A percentile compares a stretch with the other conserved stretches of the same genome.
These are phyloP conservation scores for Spatula versicolor DNA, from an alignment of 2,797 vertebrate species.

Conservation along the genomic window DNA sequence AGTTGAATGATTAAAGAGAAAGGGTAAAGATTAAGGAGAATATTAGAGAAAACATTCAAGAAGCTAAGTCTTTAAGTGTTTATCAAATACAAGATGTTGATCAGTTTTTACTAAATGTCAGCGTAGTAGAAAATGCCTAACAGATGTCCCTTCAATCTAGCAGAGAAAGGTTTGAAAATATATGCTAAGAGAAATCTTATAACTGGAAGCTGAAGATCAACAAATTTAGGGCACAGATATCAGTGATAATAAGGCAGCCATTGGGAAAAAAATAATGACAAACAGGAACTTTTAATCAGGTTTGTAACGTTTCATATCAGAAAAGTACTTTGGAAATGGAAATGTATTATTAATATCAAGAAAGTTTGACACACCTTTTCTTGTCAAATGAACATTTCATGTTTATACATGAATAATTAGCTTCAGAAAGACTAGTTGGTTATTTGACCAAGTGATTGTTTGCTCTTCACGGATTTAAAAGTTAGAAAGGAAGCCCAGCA, in stretches of 20 bases:
- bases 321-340: background rate
- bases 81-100: background rate
- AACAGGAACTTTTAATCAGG: background rate
- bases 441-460: background rate
- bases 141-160: background rate
- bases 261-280: background rate
- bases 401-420: background rate
- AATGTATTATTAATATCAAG: background rate
- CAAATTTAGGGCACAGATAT: background rate
- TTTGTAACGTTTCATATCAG: background rate
- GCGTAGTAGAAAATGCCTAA: background rate
- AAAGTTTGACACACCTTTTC: background rate
- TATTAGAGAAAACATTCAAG: background rate
- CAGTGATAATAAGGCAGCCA: background rate
- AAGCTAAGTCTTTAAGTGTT: slow-evolving; percentile 10
- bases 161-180: background rate
- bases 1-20: background rate
- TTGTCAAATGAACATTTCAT: background rate
- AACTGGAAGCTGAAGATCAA: background rate
- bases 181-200: background rate
- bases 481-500: background rate
- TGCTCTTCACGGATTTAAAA: background rate
- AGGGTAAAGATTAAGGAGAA: background rate
- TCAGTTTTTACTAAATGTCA: slow-evolving; percentile 11
- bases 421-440: background rate